Evolutionary conservation across 1,140 invertebrate genomes (phyloP), one percentile per base, ranked within the genome.

Genomic region (Argopecten irradians): DNA sequence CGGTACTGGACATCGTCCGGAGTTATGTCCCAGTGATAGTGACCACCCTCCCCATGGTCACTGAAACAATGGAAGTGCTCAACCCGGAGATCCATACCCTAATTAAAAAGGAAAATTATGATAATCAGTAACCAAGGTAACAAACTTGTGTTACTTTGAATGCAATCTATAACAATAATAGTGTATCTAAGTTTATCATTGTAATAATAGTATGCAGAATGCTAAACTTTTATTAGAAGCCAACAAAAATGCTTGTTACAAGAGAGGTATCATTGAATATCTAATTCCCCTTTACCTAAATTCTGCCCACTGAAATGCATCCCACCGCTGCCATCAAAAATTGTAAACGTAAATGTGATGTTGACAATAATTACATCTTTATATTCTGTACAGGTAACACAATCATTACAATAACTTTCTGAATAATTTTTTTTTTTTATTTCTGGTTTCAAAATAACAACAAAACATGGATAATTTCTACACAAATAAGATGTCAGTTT

Each of bases 41-140:
- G 99, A 8, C 99, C 98, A 89, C 98, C 98, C 96, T 98, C 97
- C 36, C 97, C 97, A 94, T 98, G 97, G 93, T 97, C 95, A 93
- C 98, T 98, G 95, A 98, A 99, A 89, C 98, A 98, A 95, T 99
- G 98, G 94, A 99, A 99, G 96, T 99, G 98, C 95, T 99, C 98
- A 39, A 98, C 96, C 92, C 98, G 96, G 34, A 99, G 96, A 96
- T 99, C 98, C 90, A 98, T 95, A 85, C 97, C 97, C 97, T 98
- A 92, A 71, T 5, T 46, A 95, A 95, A 92, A 36, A 82, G 32
- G 22, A 89, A 19, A 41, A 28, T 36, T 33, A 35, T 14, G n/a
- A 55, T 55, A 2, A 71, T 85, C 19, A 86, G 82, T 34, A 88
- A 16, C 34, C 41, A 87, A 83, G 88, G 14, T 34, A 34, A 84